Evolutionary conservation across 2,888 invertebrate species (phyloP), one percentile per base, ranked within the genome.

Genomic region (Epinotia demarniana): DNA sequence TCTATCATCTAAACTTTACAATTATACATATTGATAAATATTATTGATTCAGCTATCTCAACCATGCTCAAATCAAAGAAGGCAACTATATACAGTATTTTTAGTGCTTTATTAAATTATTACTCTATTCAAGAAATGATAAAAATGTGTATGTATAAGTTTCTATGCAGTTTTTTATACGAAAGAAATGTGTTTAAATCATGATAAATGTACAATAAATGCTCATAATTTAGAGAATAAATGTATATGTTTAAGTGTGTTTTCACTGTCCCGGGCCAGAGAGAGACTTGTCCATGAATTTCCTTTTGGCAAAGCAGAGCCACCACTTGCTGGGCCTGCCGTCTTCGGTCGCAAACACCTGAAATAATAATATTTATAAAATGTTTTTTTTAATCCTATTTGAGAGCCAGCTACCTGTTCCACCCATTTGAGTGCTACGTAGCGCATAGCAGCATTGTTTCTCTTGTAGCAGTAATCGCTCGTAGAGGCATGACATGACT

Each of bases 281-380:
- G 43, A 99, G 94, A 43, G 98, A 98, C 89, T 99, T 99, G 90
- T 99, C 99, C 99, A 99, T 99, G 90, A 99, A 99, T 95, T 99
- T 99, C 96, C 99, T 99, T 89, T 99, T 99, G 43, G 99, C 97
- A 94, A 99, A 99, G 89, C 99, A 99, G 74, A 99, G 94, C 99
- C 99, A 99, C 99, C 99, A 99, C 93, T 99, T 99, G 88, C 98
- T 98, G 11, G 99, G 99, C 86, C 98, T 99, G 9, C 98, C 99
- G 88, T 98, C 98, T 79, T 97, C 97, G 13, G 96, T 95, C 62
- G 96, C 96, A 90, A 98, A 99, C 2, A 98, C 94, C 94, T 94
- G 53, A 46, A 46, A 46, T 12, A 46, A 13, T 12, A 2, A 46
- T 46, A 9, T 9, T 39, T 9, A 39, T 39, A 39, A 39, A 39